Percentiles rank a stretch among this genome's conserved stretches.
Evolutionary conservation across 2,113 vertebrate genomes (phyloP).

Genomic region (Camarhynchus parvulus): DNA sequence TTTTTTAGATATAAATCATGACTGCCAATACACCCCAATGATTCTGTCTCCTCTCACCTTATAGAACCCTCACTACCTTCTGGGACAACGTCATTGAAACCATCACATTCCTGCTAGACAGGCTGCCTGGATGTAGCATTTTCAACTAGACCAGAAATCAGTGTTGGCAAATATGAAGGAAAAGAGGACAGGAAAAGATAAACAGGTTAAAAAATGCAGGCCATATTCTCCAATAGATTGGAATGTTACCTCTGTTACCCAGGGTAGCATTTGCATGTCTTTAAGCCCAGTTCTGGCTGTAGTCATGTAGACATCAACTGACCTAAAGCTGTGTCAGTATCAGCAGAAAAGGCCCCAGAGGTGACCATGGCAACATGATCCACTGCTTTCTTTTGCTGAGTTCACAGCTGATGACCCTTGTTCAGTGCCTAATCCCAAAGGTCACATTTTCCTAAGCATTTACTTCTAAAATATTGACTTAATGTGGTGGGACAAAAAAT

Average conservation of each 20-base stretch:
- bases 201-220: neutral
- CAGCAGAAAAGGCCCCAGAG: neutral
- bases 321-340: neutral
- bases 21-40: neutral
- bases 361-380: neutral
- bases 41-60: neutral
- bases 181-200: neutral
- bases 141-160: neutral
- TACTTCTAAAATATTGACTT: constrained; percentile 4
- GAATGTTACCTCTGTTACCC: neutral
- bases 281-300: neutral
- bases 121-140: neutral
- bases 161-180: neutral
- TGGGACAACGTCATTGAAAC: neutral
- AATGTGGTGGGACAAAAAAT: neutral
- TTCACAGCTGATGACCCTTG: neutral
- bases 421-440: neutral
- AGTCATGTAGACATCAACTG: neutral
- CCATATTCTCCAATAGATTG: neutral
- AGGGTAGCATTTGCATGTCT: neutral
- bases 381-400: neutral
- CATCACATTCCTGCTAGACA: neutral
- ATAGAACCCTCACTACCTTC: neutral
- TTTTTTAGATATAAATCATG: neutral
- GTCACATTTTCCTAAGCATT: neutral